These are phyloP conservation scores for Eretmocerus hayati DNA, from an alignment of 2,888 invertebrate species.

Conservation along the genomic window DNA sequence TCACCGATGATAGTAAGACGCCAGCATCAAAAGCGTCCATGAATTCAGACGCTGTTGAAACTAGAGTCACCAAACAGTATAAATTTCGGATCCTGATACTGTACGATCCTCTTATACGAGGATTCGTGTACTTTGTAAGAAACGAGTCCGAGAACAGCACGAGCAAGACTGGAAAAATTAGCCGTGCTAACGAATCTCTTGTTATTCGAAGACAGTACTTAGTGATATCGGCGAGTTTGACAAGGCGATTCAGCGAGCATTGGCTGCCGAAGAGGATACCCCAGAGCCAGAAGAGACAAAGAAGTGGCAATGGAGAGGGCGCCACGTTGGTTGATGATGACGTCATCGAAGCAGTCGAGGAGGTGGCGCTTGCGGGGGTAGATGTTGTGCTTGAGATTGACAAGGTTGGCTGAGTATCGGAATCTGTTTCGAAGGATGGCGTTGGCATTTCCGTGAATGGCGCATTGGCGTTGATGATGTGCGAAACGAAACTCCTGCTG, in stretches of 20 bases:
- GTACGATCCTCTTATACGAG: neutral
- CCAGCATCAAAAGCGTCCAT: neutral
- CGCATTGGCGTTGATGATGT: constrained; percentile 21
- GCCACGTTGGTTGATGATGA: constrained; percentile 28
- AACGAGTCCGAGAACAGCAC: neutral
- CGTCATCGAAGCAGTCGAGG: constrained; percentile 27
- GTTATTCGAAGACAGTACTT: constrained; percentile 9
- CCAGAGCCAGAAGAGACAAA: constrained; percentile 43
- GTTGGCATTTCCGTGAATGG: neutral
- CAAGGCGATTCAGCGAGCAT: constrained; percentile 25
- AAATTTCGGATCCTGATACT: neutral
- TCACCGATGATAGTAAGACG: neutral
- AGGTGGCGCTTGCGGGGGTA: neutral
- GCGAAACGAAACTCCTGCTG: constrained; percentile 37
- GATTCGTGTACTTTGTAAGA: neutral
- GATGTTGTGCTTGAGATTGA: constrained; percentile 1
- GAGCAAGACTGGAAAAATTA: neutral
- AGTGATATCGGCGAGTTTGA: constrained; percentile 6
- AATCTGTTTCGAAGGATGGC: neutral
- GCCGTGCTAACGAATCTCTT: constrained; percentile 5
- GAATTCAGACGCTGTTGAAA: neutral
- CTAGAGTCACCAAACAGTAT: neutral
- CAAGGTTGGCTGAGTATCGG: neutral
- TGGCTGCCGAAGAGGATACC: constrained; percentile 47
- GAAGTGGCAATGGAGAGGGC: constrained; percentile 29